Conservation (phyloP, 2,113 vertebrate genomes). For the Anser cygnoides region DNA sequence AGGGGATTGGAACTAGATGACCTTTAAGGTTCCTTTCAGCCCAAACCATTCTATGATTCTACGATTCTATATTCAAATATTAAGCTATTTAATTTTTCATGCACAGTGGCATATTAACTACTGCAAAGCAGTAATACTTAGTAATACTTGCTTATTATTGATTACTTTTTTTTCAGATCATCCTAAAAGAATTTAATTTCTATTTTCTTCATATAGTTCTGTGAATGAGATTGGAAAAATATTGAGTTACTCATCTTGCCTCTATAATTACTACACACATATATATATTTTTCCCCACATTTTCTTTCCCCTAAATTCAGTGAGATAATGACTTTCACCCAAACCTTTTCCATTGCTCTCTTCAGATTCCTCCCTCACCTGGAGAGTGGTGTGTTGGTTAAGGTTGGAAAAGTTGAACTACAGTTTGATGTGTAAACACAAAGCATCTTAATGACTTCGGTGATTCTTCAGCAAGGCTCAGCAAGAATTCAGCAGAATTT, state of each 20-base stretch:
- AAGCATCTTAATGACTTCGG: not conserved
- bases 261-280: not conserved
- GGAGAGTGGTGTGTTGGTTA: not conserved
- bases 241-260: not conserved
- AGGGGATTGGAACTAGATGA: too few relatives aligned
- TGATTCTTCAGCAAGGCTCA: not conserved
- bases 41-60: too few relatives aligned
- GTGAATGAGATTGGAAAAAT: not conserved
- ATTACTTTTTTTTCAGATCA: not conserved
- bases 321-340: not conserved
- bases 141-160: not conserved
- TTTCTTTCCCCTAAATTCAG: not conserved
- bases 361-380: not conserved
- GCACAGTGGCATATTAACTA: not conserved
- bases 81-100: not conserved
- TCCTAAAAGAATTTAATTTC: not conserved
- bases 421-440: not conserved
- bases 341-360: not conserved
- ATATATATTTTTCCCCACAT: not conserved
- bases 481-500: not conserved
- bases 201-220: not conserved
- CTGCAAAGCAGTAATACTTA: accelerated
- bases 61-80: not conserved
- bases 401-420: not conserved
- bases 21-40: too few relatives aligned